phyloP scores from a whole-genome alignment of 1,140 invertebrate species.

The Microplitis mediator region DNA sequence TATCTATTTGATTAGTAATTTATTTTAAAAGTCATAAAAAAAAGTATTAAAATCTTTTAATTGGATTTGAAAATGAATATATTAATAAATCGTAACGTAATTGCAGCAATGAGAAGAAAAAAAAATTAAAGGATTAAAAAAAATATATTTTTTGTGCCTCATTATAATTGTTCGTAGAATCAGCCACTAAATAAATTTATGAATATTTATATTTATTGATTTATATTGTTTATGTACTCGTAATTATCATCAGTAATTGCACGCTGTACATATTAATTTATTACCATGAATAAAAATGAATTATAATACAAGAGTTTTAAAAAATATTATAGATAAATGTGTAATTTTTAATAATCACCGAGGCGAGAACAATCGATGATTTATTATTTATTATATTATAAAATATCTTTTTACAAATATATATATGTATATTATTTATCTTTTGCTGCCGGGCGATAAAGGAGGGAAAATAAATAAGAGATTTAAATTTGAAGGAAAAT shows the following conservation, averaged over 20 bases:
- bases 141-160: neutral
- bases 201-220: too few species aligned
- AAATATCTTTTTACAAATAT: neutral
- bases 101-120: constrained; percentile 19
- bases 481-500: neutral
- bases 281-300: too few species aligned
- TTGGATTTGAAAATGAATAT: too few species aligned
- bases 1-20: constrained; percentile 33
- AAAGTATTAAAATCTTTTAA: too few species aligned
- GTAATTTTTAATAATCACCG: constrained; percentile 4
- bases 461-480: constrained; percentile 1
- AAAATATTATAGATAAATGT: neutral
- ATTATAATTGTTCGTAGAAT: neutral
- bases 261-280: too few species aligned
- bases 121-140: constrained; percentile 19
- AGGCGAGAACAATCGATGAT: constrained; percentile 19
- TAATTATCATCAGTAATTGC: too few species aligned
- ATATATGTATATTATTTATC: neutral
- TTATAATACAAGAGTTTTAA: too few species aligned
- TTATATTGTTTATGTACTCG: too few species aligned
- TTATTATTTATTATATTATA: constrained; percentile 12
- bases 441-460: neutral
- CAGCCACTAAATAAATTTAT: constrained; percentile 1
- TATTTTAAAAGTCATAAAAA: too few species aligned
- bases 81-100: too few species aligned